Evolutionary conservation across 2,888 invertebrate genomes (phyloP), one percentile per base, ranked within the genome.

Genomic region (Poecilus cupreus): DNA sequence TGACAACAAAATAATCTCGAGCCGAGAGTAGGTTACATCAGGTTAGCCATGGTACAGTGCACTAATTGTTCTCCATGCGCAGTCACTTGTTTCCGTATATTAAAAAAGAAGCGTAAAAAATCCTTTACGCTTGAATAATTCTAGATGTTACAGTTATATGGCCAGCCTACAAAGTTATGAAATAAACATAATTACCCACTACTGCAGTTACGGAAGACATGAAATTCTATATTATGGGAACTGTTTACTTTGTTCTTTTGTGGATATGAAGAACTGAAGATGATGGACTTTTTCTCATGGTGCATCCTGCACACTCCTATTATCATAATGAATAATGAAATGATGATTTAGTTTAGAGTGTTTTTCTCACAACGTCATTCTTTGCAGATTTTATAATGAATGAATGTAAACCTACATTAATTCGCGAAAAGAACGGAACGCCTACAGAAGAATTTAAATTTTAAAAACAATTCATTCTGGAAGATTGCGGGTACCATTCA

Each of bases 41-140:
- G 26, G 70, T 70, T 70, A 39, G 39, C 39, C 70, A 70, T n/a
- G 70, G 18, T 70, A 39, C 70, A 70, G 20, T 70, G 70, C 70
- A 70, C 70, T 70, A 70, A 70, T 70, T 70, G 70, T 70, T 70
- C 70, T 43, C 20, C 37, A 70, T 70, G 70, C 37, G 37, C 70
- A 70, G 11, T 70, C 70, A 70, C 70, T 70, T 70, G 70, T 70
- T 70, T 70, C 70, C 39, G 70, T 70, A 70, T 39, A 70, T 70
- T 70, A 64, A 70, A 68, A 70, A 70, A 70, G 16, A 39, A 39
- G 16, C 64, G 70, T 70, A 18, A 70, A 70, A 70, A 70, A 37
- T 60, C 16, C 18, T 18, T 5, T 18, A 18, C 70, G 70, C 70
- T 16, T 70, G 70, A 70, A 70, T 70, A 70, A 70, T 6, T 43